Evolutionary conservation across 2,113 vertebrate genomes (phyloP).

Genomic region (Rhombomys opimus): DNA sequence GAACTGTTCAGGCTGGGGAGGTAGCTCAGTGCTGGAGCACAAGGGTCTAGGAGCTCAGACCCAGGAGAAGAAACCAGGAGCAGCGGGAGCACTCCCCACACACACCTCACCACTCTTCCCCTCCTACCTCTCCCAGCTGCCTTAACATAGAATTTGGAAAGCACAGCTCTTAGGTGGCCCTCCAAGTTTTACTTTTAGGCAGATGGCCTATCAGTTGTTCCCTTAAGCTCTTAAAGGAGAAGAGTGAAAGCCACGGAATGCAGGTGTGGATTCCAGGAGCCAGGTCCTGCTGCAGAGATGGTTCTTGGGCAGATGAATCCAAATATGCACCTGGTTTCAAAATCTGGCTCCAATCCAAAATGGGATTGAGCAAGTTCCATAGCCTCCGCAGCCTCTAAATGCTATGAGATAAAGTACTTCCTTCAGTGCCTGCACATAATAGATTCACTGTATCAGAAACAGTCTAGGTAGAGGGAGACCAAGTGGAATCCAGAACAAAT

Average conservation of each 20-base stretch:
- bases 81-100: background rate
- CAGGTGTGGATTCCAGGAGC: slow-evolving; percentile 54
- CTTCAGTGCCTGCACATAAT: background rate
- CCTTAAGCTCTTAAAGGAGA: background rate
- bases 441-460: background rate
- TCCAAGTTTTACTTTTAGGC: background rate
- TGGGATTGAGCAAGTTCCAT: background rate
- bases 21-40: background rate
- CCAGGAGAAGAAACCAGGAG: background rate
- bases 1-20: background rate
- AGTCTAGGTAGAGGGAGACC: background rate
- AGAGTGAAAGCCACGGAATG: slow-evolving; percentile 36
- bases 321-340: background rate
- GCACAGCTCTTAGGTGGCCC: background rate
- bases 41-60: background rate
- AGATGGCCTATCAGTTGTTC: background rate
- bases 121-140: background rate
- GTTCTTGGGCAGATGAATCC: background rate
- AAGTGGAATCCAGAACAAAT: background rate
- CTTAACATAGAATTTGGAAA: background rate
- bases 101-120: background rate
- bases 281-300: too few relatives aligned
- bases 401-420: background rate
- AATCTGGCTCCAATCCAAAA: background rate
- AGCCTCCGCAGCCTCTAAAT: background rate